Evolutionary conservation across 2,797 vertebrate species (phyloP), one percentile per base, ranked within the genome.

Genomic region (Melanotaenia boesemani): DNA sequence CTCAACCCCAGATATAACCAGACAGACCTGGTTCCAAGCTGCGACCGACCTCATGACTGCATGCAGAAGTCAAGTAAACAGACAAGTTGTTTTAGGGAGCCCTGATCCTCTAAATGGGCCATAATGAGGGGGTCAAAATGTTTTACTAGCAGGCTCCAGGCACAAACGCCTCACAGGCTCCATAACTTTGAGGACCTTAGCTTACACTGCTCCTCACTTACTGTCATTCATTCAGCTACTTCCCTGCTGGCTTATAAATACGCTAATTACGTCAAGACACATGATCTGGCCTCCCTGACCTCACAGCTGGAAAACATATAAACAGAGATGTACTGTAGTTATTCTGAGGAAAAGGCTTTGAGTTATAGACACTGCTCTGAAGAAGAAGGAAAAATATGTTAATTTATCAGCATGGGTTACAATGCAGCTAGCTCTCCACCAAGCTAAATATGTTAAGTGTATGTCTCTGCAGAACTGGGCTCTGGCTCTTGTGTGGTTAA

Each of bases 21-120:
- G 92, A 82, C 87, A 86, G 85, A 82, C 87, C 87, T 79, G 85
- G 86, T 88, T 89, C 65, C 72, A 76, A 56, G 63, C 77, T 70
- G 81, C 8, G 36, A 80, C 70, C 80, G 36, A 80, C 70, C 81
- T 83, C 64, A 78, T 81, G 77, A 81, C 79, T 85, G 63, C 82
- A 83, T 69, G 76, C 79, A 69, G 79, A 70, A 80, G 86, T 80
- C 81, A 86, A 72, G 82, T 84, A 63, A 86, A 90, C 67, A 82
- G 83, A 85, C 89, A 72, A 85, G 92, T 91, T 93, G 89, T 92
- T 93, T 92, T 89, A 89, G 81, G 72, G 82, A 89, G 70, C 75
- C 82, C 59, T 82, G 81, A 77, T 85, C 84, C 83, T 86, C 85
- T 90, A 88, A 91, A 92, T 86, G 85, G 84, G 77, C 74, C 70